phyloP scores from a whole-genome alignment of 2,888 invertebrate species.

The Allophyes oxyacanthae region DNA sequence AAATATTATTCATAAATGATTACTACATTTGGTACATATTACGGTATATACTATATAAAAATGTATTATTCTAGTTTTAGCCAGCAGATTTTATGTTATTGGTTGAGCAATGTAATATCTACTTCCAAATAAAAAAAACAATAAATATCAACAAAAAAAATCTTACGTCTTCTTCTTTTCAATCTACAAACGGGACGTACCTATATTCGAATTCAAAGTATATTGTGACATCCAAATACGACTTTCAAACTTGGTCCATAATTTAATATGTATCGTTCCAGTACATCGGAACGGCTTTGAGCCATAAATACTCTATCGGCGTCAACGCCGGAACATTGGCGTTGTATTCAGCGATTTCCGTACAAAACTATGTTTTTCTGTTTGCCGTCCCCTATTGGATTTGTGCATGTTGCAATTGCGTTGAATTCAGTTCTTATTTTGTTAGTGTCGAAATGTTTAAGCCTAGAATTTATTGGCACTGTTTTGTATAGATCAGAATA shows the following conservation, averaged over 20 bases:
- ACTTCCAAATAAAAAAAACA: too few species aligned
- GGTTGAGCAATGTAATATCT: too few species aligned
- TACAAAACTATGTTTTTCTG: slow-evolving; percentile 46
- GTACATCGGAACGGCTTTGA: slow-evolving; percentile 29
- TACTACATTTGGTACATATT: too few species aligned
- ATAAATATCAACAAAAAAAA: too few species aligned
- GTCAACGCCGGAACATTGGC: slow-evolving; percentile 40
- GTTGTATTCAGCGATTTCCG: slow-evolving; percentile 42
- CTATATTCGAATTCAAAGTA: too few species aligned
- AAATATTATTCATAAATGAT: too few species aligned
- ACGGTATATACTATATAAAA: too few species aligned
- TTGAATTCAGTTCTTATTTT: slow-evolving; percentile 26
- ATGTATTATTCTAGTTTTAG: too few species aligned
- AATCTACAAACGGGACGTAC: too few species aligned
- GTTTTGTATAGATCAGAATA: background rate
- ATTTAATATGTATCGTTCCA: slow-evolving; percentile 34
- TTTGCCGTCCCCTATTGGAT: slow-evolving; percentile 24
- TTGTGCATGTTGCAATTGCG: slow-evolving; percentile 24
- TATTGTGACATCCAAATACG: slow-evolving; percentile 22
- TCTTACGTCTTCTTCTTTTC: background rate
- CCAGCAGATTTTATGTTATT: too few species aligned
- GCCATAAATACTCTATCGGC: slow-evolving; percentile 47
- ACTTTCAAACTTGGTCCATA: slow-evolving; percentile 28
- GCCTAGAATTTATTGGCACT: slow-evolving; percentile 1
- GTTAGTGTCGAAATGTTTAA: slow-evolving; percentile 21